Percentiles rank a stretch among this genome's conserved stretches.
Evolutionary conservation across 2,888 invertebrate genomes (phyloP).

Genomic region (Andricus curvator): DNA sequence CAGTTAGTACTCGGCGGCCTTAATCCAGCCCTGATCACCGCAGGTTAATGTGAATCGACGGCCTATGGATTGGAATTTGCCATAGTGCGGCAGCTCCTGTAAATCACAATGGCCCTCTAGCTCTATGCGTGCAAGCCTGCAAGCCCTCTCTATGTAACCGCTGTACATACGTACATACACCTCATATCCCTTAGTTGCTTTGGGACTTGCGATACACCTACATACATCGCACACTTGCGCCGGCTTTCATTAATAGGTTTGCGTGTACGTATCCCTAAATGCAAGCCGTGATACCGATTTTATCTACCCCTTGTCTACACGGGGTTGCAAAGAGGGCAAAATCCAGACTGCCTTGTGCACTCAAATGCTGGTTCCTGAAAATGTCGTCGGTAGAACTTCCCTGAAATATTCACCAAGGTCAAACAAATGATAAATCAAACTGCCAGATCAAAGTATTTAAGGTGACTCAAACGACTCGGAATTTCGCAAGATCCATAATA

Average conservation of each 20-base stretch:
- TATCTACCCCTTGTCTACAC: slow-evolving; percentile 66
- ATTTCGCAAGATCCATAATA: too few species aligned
- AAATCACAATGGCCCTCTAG: slow-evolving; percentile 45
- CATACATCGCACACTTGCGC: slow-evolving; percentile 49
- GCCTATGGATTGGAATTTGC: slow-evolving; percentile 52
- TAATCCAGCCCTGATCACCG: slow-evolving; percentile 38
- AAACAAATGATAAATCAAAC: too few species aligned
- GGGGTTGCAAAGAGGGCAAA: slow-evolving; percentile 47
- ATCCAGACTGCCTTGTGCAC: slow-evolving; percentile 42
- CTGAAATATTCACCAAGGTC: slow-evolving; percentile 44
- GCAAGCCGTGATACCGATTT: slow-evolving; percentile 68
- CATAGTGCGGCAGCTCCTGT: slow-evolving; percentile 47
- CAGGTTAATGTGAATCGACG: slow-evolving; percentile 53
- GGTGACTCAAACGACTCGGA: too few species aligned
- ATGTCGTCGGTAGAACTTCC: slow-evolving; percentile 42
- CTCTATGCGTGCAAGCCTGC: slow-evolving; percentile 36
- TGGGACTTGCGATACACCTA: slow-evolving; percentile 42
- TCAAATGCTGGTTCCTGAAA: slow-evolving; percentile 26
- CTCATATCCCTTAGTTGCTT: slow-evolving; percentile 13
- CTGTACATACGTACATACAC: not conserved
- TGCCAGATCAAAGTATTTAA: too few species aligned
- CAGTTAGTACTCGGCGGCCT: slow-evolving; percentile 33
- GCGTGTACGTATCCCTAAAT: slow-evolving; percentile 66
- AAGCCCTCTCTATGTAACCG: slow-evolving; percentile 4
- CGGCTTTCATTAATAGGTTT: slow-evolving; percentile 65